phyloP scores from a whole-genome alignment of 2,888 invertebrate species.

The Conomelus anceps region DNA sequence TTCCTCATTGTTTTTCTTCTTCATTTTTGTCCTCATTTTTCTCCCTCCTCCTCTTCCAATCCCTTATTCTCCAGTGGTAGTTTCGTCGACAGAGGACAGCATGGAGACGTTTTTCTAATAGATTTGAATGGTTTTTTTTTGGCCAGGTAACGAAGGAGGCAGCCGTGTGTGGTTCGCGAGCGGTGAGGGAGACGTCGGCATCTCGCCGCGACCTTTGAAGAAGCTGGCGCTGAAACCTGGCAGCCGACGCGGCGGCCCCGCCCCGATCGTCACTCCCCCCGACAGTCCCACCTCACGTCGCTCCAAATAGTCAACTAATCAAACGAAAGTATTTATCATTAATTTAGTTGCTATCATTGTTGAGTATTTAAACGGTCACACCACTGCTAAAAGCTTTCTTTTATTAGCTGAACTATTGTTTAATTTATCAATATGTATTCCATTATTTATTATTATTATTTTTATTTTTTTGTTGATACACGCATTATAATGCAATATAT shows the following conservation, averaged over 20 bases:
- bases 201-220: slow-evolving; percentile 63
- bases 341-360: not conserved
- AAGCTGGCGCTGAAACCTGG: slow-evolving; percentile 60
- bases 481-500: not conserved
- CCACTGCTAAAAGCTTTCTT: not conserved
- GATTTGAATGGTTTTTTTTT: not conserved
- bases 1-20: too few species aligned
- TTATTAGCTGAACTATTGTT: too few species aligned
- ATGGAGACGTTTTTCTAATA: too few species aligned
- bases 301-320: slow-evolving; percentile 31
- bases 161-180: slow-evolving; percentile 50
- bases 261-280: slow-evolving; percentile 35
- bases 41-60: too few species aligned
- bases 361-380: not conserved
- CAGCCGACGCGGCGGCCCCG: slow-evolving; percentile 40
- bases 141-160: slow-evolving; percentile 39
- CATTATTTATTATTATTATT: not conserved
- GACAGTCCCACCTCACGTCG: slow-evolving; percentile 37
- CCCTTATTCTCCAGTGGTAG: too few species aligned
- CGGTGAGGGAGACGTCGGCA: slow-evolving; percentile 42
- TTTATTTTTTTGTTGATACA: not conserved
- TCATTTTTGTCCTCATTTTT: too few species aligned
- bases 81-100: too few species aligned
- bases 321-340: not conserved
- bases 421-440: too few species aligned